phyloP scores from a whole-genome alignment of 2,888 invertebrate genomes.

The Heliconius aoede region DNA sequence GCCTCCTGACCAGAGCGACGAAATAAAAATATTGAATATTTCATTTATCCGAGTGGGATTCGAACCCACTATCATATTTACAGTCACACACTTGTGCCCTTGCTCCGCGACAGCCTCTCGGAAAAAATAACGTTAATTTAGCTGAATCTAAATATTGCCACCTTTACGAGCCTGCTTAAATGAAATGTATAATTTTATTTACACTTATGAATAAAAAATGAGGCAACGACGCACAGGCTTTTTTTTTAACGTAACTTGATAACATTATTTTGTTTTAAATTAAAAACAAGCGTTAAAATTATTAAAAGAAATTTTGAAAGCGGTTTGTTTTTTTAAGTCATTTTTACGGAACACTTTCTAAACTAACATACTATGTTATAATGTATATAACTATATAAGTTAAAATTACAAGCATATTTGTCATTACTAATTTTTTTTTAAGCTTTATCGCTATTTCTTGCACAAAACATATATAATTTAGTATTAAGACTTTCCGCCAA shows the following conservation, averaged over 20 bases:
- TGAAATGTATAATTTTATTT: slow-evolving; percentile 42
- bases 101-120: too few relatives aligned
- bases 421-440: too few relatives aligned
- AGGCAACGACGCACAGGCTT: slow-evolving; percentile 21
- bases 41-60: background rate
- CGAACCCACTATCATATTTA: background rate
- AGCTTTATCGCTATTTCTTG: too few relatives aligned
- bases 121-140: background rate
- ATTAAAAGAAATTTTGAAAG: slow-evolving; percentile 2
- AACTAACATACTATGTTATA: too few relatives aligned
- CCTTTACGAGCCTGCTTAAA: slow-evolving; percentile 24
- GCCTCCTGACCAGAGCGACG: too few relatives aligned
- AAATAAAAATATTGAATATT: background rate
- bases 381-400: too few relatives aligned
- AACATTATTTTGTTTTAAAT: slow-evolving; percentile 29
- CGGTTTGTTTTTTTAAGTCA: background rate
- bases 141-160: slow-evolving; percentile 23
- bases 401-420: too few relatives aligned
- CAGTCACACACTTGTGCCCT: too few relatives aligned
- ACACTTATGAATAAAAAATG: slow-evolving; percentile 44
- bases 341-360: background rate
- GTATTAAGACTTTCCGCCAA: too few relatives aligned
- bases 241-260: slow-evolving; percentile 27
- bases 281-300: slow-evolving; percentile 22
- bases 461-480: too few relatives aligned